A percentile compares a stretch with the other conserved stretches of the same genome.
These are phyloP conservation scores for Sisyra terminalis DNA, from an alignment of 2,888 invertebrate species.

Conservation along the genomic window DNA sequence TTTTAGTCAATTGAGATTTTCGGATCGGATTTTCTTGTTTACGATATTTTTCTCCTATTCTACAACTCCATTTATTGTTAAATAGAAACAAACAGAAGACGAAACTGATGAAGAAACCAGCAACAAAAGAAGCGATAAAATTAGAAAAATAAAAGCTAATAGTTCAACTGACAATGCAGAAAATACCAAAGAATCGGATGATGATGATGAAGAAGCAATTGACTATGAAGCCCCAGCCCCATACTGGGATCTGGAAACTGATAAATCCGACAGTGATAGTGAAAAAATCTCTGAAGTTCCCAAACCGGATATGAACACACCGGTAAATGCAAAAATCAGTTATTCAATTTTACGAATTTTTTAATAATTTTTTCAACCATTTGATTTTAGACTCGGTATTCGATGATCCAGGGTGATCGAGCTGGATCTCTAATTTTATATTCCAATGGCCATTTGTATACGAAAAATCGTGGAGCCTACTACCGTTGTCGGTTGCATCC, in stretches of 20 bases:
- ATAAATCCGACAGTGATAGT: conserved; percentile 3
- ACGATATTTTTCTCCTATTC: too few relatives aligned
- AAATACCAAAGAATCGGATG: background rate
- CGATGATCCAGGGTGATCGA: conserved; percentile 7
- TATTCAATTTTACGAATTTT: background rate
- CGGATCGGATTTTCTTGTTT: too few relatives aligned
- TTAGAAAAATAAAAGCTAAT: too few relatives aligned
- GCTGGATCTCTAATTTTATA: conserved; percentile 7
- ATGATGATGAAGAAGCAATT: background rate
- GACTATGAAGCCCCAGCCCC: background rate
- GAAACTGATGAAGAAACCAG: too few relatives aligned
- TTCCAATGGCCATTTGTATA: conserved; percentile 8
- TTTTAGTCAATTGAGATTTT: too few relatives aligned
- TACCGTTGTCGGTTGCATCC: conserved; percentile 7
- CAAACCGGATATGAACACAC: conserved; percentile 5
- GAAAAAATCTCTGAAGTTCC: conserved; percentile 6
- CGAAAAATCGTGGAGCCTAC: conserved; percentile 5
- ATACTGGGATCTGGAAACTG: background rate
- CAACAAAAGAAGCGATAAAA: too few relatives aligned
- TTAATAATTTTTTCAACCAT: conserved; percentile 1
- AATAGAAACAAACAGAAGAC: too few relatives aligned
- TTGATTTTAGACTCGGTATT: conserved; percentile 3
- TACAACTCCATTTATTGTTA: too few relatives aligned
- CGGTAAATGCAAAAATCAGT: conserved; percentile 2
- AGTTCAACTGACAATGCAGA: background rate